Percentiles rank a stretch among this genome's conserved stretches.
Conservation (phyloP, 2,113 vertebrate species). For the Rhodinocichla rosea region DNA sequence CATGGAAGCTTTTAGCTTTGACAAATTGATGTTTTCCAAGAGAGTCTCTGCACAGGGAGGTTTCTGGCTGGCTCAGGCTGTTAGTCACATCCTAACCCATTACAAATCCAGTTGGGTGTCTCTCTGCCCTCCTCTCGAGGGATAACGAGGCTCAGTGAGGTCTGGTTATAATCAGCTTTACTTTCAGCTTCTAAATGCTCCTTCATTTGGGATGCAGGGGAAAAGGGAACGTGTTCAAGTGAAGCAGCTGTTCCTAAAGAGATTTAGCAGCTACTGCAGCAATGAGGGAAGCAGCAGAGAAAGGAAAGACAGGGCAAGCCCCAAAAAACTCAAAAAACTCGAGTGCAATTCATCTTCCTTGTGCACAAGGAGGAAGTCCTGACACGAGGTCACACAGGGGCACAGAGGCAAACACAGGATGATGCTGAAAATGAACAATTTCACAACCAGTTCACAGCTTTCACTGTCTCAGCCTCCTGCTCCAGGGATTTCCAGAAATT, state of each 20-base stretch:
- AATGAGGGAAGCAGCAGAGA: neutral
- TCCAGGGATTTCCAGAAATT: neutral
- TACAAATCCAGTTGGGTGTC: constrained; percentile 15
- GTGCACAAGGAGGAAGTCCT: neutral
- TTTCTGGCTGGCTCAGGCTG: neutral
- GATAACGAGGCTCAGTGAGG: neutral
- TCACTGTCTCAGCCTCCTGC: neutral
- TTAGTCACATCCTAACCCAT: neutral
- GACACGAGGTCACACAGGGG: neutral
- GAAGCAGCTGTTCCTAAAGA: neutral
- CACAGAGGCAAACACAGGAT: neutral
- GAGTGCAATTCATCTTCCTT: neutral
- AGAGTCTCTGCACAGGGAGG: neutral
- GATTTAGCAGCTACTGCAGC: neutral
- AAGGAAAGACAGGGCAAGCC: neutral
- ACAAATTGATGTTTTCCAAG: neutral
- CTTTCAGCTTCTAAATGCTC: constrained; percentile 2
- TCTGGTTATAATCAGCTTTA: constrained; percentile 2
- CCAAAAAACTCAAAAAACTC: neutral
- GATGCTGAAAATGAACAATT: neutral
- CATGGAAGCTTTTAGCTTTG: neutral
- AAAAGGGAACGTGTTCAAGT: neutral
- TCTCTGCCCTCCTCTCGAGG: neutral
- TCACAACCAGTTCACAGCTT: neutral
- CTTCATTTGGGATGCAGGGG: neutral